Percentiles rank a stretch among this genome's conserved stretches.
Conservation (phyloP, 2,113 vertebrate species). For the Perognathus longimembris region DNA sequence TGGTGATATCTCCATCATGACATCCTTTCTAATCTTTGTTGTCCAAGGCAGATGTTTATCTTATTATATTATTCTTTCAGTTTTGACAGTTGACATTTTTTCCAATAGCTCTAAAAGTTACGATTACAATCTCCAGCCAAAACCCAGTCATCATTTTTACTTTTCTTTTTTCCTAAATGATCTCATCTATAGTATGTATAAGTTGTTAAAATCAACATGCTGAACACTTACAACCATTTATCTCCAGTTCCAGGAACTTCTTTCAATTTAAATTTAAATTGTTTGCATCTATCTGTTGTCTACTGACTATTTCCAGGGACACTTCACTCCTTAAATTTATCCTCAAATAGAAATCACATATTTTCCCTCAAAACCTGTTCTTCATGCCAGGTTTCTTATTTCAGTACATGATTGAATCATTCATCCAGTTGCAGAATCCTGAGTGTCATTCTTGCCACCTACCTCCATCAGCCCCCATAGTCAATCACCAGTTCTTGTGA, state of each 20-base stretch:
- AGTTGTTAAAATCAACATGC: background rate
- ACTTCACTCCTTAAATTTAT: background rate
- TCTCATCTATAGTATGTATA: background rate
- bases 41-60: background rate
- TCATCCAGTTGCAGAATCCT: background rate
- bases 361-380: background rate
- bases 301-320: background rate
- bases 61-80: background rate
- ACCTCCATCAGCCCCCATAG: background rate
- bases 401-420: constrained; percentile 2
- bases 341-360: background rate
- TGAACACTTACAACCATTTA: background rate
- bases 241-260: background rate
- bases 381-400: background rate
- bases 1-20: background rate
- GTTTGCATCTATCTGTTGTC: background rate
- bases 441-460: background rate
- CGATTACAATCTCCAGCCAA: background rate
- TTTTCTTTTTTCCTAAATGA: constrained; percentile 9
- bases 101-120: background rate
- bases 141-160: background rate
- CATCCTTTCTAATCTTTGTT: background rate
- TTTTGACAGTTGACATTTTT: background rate
- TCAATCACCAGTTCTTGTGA: background rate
- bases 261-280: background rate